phyloP scores from a whole-genome alignment of 2,888 invertebrate genomes.

The Thymelicus sylvestris region DNA sequence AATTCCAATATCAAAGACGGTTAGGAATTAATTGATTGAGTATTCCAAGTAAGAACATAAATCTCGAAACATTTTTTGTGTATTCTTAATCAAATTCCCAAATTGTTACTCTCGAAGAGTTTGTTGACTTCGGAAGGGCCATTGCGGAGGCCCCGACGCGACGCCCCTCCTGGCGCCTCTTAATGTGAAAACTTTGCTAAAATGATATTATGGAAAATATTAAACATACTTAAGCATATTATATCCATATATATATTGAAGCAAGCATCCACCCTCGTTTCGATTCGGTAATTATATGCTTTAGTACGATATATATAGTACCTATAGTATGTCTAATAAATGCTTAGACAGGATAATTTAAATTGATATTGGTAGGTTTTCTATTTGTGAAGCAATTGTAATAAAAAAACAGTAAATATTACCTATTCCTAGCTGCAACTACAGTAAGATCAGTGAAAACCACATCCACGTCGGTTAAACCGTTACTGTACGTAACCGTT shows the following conservation, averaged over 20 bases:
- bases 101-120: background rate
- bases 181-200: constrained; percentile 1
- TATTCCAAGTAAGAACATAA: background rate
- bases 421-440: no score
- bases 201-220: background rate
- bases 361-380: no score
- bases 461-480: no score
- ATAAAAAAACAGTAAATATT: no score
- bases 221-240: background rate
- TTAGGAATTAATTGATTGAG: background rate
- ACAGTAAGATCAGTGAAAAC: no score
- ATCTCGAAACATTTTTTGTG: background rate
- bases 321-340: no score
- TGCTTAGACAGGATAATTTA: no score
- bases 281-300: no score
- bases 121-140: background rate
- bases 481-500: no score
- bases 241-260: background rate
- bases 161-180: background rate
- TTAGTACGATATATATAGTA: no score
- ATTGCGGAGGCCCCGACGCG: background rate
- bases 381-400: no score
- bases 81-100: background rate
- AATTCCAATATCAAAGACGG: background rate
- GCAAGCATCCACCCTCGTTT: no score